Base-by-base conservation (phyloP, 2,888 invertebrate genomes). In the Corbicula japonica region DNA sequence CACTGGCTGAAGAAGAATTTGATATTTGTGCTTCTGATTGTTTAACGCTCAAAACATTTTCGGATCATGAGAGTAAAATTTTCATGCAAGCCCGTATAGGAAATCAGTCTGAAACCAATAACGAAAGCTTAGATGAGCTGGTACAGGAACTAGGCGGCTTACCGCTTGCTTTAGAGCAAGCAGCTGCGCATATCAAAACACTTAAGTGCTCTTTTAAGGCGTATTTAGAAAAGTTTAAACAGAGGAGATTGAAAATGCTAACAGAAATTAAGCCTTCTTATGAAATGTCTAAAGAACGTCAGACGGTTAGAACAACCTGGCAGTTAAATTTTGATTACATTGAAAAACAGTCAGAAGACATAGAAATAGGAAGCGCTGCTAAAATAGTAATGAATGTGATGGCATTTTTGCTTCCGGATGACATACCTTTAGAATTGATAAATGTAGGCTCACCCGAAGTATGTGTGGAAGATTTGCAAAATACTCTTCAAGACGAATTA, bases 101-200 rank as follows among this genome's bases (percentile, higher is more conserved):
- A 18, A 48, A 12, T 6, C 1, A 30, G 15, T 12, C 26, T 28
- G 2, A 1, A 3, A n/a, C 26, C 28, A 8, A 1, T 4, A 18
- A 60, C 18, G 70, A 35, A 10, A 15, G 21, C 15, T 30, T 76
- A 18, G 18, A 48, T n/a, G 15, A 50, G 15, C 30, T 76, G 1
- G 44, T 50, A 21, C 34, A 58, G 32, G 76, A 70, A 32, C 50
- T 76, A 10, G 70, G 58, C 12, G 76, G 76, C 1, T 35, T 75
- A 18, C 75, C 75, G 26, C 60, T 75, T 5, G 69, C 69, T 15
- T 21, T 73, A 12, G 73, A 73, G 34, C 73, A 73, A 65, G 65
- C 73, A n/a, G 58, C 46, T 2, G 58, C 63, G 1, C 52, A 41
- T 34, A 70, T 76, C 21, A 76, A 63, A 41, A 38, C 6, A 18